Base-by-base conservation (phyloP, 2,888 invertebrate genomes). In the Quadroppia sp. region DNA sequence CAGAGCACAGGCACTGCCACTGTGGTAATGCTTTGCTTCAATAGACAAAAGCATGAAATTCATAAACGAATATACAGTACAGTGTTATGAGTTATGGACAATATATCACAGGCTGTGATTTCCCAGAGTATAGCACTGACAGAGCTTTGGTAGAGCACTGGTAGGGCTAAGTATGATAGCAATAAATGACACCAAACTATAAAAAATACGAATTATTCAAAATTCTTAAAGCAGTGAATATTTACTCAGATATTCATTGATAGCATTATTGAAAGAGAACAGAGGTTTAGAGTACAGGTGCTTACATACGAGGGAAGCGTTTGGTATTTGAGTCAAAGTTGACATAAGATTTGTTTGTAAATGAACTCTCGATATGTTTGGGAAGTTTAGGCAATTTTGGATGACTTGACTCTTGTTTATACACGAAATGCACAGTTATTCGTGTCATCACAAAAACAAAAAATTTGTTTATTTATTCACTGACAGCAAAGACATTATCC, bases 31-130 rank as follows among this genome's bases (percentile, higher is more conserved):
- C 61, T 32, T 1, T 61, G 61, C 61, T 61, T 61, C 61, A 32
- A 61, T 61, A 61, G 61, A 61, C 61, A 61, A 61, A 61, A 61
- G 61, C 61, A 61, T 32, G 61, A 25, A 53, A 53, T 25, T 25
- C 53, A 53, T 53, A 25, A 61, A 61, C 61, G 61, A 32, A 61
- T 32, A 61, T 61, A 61, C 28, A 61, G 11, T 45, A 15, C 15
- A 45, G 6, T 36, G 36, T 7, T 61, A 61, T 61, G 32, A 61
- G 61, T 61, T 61, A 67, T 67, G 67, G 67, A 67, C 67, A 40
- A 67, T 67, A 67, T 67, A 67, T 67, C 67, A 67, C 67, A 67
- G 40, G 20, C 67, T 67, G n/a, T 67, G 67, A 67, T 67, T 67
- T 67, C 67, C 67, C 67, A 67, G 20, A 67, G 67, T 67, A 42